phyloP scores from a whole-genome alignment of 2,888 invertebrate genomes.

The Balanococcus diminutus region DNA sequence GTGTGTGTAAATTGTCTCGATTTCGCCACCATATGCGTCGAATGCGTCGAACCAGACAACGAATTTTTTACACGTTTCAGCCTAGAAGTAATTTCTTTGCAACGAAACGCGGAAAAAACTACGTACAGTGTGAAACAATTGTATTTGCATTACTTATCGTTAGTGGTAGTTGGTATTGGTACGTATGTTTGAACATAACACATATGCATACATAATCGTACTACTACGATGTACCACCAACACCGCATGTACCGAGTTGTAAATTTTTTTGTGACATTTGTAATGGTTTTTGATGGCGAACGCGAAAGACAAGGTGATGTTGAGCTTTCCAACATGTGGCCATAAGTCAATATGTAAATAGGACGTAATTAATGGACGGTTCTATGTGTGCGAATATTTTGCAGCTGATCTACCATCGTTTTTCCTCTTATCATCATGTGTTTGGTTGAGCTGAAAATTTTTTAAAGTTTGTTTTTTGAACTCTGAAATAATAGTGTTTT shows the following conservation, averaged over 20 bases:
- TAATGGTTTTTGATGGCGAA: background rate
- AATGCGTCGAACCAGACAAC: background rate
- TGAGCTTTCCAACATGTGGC: background rate
- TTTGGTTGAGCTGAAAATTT: too few species aligned
- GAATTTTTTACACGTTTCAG: background rate
- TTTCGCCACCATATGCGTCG: background rate
- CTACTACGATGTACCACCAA: background rate
- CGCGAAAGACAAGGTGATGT: background rate
- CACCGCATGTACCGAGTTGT: background rate
- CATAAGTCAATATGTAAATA: background rate
- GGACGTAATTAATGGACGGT: background rate
- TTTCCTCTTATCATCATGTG: background rate
- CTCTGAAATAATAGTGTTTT: too few species aligned
- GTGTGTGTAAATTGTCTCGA: background rate
- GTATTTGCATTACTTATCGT: background rate
- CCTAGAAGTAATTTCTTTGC: background rate
- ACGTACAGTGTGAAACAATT: background rate
- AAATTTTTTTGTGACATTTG: background rate
- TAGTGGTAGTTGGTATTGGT: background rate
- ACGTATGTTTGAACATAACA: background rate
- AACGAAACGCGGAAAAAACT: background rate
- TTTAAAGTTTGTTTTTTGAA: too few species aligned
- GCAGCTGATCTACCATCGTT: background rate
- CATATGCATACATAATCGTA: background rate
- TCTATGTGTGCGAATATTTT: background rate